These are phyloP conservation scores for Drosophila auraria DNA, from an alignment of 1,140 invertebrate genomes.

Conservation along the genomic window DNA sequence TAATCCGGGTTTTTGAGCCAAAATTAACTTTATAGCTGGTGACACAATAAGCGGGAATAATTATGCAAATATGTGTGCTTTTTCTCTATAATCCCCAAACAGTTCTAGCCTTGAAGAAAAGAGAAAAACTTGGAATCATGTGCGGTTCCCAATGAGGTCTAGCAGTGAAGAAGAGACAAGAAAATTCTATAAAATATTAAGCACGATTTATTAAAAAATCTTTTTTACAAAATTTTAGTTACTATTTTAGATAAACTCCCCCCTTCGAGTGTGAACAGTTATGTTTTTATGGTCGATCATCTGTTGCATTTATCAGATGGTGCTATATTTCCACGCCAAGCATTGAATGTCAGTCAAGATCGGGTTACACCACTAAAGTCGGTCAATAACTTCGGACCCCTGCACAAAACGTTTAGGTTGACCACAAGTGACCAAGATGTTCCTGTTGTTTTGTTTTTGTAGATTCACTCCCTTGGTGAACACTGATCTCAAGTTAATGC, in stretches of 20 bases:
- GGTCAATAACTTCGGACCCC: slow-evolving; percentile 73
- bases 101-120: too few relatives aligned
- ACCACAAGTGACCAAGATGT: slow-evolving; percentile 56
- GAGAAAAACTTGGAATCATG: too few relatives aligned
- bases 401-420: slow-evolving; percentile 63
- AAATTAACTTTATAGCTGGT: slow-evolving; percentile 1
- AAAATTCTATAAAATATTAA: too few relatives aligned
- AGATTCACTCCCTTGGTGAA: slow-evolving; percentile 43
- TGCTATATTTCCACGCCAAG: slow-evolving; percentile 45
- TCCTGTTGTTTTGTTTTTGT: slow-evolving; percentile 47
- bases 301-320: slow-evolving; percentile 49
- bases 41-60: slow-evolving; percentile 1
- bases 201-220: too few relatives aligned
- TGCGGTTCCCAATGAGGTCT: not conserved
- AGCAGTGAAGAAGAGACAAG: too few relatives aligned
- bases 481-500: slow-evolving; percentile 44
- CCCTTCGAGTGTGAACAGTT: slow-evolving; percentile 38
- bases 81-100: not conserved
- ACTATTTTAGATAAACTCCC: not conserved
- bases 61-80: not conserved
- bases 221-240: not conserved
- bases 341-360: slow-evolving; percentile 69
- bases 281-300: slow-evolving; percentile 34
- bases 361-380: slow-evolving; percentile 72
- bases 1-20: not conserved